phyloP scores from a whole-genome alignment of 1,140 invertebrate genomes.

The Bradynema listronoti region DNA sequence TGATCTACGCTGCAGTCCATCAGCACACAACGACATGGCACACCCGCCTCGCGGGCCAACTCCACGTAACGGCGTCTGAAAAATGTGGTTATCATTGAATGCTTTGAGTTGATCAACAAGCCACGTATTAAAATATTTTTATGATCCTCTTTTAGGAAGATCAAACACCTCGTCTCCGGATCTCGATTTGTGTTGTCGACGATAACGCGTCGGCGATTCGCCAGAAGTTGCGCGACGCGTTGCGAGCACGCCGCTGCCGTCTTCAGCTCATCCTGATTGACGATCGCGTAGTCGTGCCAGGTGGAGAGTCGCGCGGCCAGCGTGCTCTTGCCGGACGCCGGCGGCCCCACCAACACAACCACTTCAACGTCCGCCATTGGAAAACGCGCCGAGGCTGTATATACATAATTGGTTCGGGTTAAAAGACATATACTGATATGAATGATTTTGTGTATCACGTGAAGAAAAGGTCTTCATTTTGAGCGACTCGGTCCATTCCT shows the following conservation, averaged over 20 bases:
- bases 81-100: background rate
- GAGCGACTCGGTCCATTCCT: too few species aligned
- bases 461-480: too few species aligned
- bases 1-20: conserved; percentile 24
- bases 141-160: background rate
- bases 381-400: conserved; percentile 8
- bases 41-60: conserved; percentile 9
- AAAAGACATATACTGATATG: background rate
- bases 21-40: conserved; percentile 30
- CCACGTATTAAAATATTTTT: background rate
- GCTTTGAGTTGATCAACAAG: background rate
- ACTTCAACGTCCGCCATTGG: conserved; percentile 25
- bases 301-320: conserved; percentile 33
- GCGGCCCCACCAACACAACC: conserved; percentile 49
- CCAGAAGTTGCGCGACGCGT: background rate
- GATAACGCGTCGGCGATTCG: conserved; percentile 30
- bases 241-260: conserved; percentile 23
- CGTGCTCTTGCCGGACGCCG: conserved; percentile 48
- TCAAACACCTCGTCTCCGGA: conserved; percentile 23
- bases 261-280: conserved; percentile 39
- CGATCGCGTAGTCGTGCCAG: conserved; percentile 43
- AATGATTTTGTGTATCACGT: conserved; percentile 14
- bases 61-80: conserved; percentile 30
- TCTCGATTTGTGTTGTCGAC: conserved; percentile 46
- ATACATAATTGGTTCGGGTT: conserved; percentile 11